Conservation (phyloP, 2,888 invertebrate species). For the Pseudococcus jackbeardsleyi region DNA sequence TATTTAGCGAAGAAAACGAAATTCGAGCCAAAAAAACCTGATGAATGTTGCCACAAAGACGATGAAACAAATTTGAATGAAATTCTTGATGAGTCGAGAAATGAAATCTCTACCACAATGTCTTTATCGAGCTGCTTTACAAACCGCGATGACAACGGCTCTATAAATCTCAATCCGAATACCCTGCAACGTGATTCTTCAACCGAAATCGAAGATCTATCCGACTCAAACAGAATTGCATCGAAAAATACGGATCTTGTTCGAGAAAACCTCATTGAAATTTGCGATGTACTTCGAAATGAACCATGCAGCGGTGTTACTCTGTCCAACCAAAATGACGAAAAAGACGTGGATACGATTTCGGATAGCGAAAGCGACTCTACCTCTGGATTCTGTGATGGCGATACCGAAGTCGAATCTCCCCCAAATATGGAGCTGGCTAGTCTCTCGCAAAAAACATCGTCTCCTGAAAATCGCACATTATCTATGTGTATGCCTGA, state of each 20-base stretch:
- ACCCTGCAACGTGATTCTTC: neutral
- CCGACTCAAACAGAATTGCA: neutral
- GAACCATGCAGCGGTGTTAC: neutral
- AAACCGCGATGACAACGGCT: neutral
- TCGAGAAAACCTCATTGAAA: neutral
- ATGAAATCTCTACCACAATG: neutral
- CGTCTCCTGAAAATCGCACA: neutral
- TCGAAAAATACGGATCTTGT: neutral
- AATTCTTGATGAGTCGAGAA: neutral
- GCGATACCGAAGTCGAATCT: neutral
- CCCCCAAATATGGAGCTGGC: neutral
- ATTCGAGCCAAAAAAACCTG: neutral
- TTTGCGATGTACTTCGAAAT: neutral
- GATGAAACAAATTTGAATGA: neutral
- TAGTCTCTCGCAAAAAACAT: neutral
- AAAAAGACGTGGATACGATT: neutral
- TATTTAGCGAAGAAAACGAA: neutral
- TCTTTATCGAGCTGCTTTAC: neutral
- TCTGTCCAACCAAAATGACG: neutral
- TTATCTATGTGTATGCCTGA: neutral
- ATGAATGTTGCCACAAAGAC: neutral
- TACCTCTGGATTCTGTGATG: neutral
- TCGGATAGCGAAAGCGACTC: slow-evolving; percentile 18
- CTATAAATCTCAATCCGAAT: neutral
- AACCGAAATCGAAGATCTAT: neutral